Conservation (phyloP, 2,113 vertebrate species). For the Miniopterus natalensis region DNA sequence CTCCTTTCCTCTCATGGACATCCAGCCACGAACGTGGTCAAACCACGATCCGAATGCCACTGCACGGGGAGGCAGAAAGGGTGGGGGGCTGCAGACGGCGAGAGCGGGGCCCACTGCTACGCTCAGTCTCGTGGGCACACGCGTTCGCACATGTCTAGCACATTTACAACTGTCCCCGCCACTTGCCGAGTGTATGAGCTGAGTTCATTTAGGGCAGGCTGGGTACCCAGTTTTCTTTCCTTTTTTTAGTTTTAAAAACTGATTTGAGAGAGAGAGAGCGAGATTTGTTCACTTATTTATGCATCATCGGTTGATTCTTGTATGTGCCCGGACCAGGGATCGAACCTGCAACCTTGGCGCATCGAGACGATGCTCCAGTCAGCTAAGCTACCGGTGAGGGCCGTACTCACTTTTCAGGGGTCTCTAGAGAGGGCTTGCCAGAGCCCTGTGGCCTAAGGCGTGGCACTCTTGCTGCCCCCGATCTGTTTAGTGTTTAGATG, state of each 20-base stretch:
- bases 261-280: no score
- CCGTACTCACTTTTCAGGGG: neutral
- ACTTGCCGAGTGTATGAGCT: neutral
- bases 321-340: neutral
- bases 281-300: no score
- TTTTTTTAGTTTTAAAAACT: no score
- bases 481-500: neutral
- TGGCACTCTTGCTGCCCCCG: neutral
- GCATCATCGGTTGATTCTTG: neutral
- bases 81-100: fast-evolving
- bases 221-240: neutral
- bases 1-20: neutral
- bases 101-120: neutral
- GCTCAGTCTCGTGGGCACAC: neutral
- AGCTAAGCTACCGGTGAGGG: neutral
- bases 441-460: neutral
- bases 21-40: neutral
- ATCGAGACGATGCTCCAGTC: neutral
- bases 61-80: neutral
- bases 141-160: neutral
- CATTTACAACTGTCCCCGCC: neutral
- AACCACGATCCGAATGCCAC: conserved; percentile 32
- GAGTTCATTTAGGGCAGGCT: neutral
- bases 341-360: neutral
- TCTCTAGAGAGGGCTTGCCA: neutral